Conservation (phyloP, 2,888 invertebrate species). For the Melinopterus prodromus region DNA sequence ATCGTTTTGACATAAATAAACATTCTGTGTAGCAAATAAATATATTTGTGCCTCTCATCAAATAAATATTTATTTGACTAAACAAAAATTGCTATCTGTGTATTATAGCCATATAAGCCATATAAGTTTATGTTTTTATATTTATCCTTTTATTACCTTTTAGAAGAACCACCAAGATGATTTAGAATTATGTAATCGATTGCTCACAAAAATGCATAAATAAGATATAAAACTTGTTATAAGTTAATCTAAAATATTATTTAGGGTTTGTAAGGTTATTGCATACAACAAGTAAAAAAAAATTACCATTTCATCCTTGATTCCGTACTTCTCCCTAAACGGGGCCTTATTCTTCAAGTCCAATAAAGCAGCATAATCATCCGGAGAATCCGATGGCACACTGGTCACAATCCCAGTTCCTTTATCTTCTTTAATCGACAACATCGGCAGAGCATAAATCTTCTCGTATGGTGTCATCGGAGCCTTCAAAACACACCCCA, state of each 20-base stretch:
- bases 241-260: not conserved
- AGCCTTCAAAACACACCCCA: slow-evolving; percentile 86
- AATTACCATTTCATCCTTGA: slow-evolving; percentile 81
- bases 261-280: not conserved
- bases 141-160: too few species aligned
- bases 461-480: slow-evolving; percentile 84
- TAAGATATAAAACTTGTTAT: too few species aligned
- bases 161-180: too few species aligned
- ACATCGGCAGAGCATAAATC: slow-evolving; percentile 96
- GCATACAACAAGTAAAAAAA: not conserved
- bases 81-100: too few species aligned
- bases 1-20: too few species aligned
- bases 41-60: too few species aligned
- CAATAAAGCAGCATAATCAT: slow-evolving; percentile 94
- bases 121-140: too few species aligned
- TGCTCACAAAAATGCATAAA: too few species aligned
- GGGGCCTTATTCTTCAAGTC: slow-evolving; percentile 96
- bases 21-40: too few species aligned
- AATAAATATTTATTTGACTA: too few species aligned
- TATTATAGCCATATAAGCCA: too few species aligned
- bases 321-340: slow-evolving; percentile 90
- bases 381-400: slow-evolving; percentile 98
- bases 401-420: slow-evolving; percentile 98
- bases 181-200: too few species aligned
- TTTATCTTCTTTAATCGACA: slow-evolving; percentile 97